A percentile compares a stretch with the other conserved stretches of the same genome.
Evolutionary conservation across 1,140 invertebrate species (phyloP).

Genomic region (Drosophila equinoxialis): DNA sequence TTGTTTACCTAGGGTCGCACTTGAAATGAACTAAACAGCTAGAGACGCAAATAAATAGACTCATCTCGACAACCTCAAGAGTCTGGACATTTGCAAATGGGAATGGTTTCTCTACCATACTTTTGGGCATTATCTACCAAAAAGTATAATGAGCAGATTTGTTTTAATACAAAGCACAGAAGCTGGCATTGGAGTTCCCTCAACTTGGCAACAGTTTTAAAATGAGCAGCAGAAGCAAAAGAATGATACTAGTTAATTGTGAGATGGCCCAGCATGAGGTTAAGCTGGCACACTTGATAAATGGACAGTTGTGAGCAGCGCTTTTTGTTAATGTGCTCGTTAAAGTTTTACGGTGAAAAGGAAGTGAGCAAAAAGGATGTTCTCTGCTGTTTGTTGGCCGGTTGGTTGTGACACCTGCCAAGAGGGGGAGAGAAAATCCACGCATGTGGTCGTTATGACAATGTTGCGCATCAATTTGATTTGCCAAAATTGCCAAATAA

Average conservation of each 20-base stretch:
- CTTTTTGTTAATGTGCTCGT: constrained; percentile 70
- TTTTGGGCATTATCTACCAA: constrained; percentile 18
- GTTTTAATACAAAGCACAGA: constrained; percentile 59
- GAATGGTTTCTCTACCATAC: constrained; percentile 54
- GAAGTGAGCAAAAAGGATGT: constrained; percentile 65
- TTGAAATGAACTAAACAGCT: constrained; percentile 62
- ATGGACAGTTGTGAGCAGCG: constrained; percentile 36
- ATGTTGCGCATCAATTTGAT: constrained; percentile 65
- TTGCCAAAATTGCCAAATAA: constrained; percentile 74
- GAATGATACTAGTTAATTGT: constrained; percentile 41
- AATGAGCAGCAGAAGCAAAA: constrained; percentile 59
- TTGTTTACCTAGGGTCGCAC: constrained; percentile 35
- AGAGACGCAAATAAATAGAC: constrained; percentile 53
- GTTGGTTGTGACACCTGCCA: constrained; percentile 45
- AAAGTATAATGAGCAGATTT: constrained; percentile 74
- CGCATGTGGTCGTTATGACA: constrained; percentile 81
- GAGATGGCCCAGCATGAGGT: constrained; percentile 16
- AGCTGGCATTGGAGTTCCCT: constrained; percentile 45
- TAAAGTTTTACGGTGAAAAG: constrained; percentile 80
- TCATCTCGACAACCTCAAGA: constrained; percentile 11
- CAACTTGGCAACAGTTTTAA: constrained; percentile 67
- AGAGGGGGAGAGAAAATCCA: constrained; percentile 40
- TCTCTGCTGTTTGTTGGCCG: neutral
- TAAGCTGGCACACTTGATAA: constrained; percentile 45
- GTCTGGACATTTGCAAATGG: constrained; percentile 73